phyloP scores from a whole-genome alignment of 2,888 invertebrate species.

The Ischnura elegans region DNA sequence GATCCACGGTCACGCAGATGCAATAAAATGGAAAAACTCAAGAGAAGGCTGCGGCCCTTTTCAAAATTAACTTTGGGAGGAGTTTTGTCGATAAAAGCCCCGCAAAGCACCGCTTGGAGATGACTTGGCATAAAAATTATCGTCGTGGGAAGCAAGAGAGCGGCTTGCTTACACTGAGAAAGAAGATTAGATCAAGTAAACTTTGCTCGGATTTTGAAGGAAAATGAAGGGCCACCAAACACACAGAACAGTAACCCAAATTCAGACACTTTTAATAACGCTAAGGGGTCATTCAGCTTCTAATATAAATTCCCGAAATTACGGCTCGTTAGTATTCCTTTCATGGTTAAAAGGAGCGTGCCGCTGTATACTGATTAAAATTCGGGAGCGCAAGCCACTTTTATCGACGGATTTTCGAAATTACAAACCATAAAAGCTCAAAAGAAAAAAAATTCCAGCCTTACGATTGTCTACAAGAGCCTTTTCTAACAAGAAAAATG shows the following conservation, averaged over 20 bases:
- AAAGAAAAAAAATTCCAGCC: too few relatives aligned
- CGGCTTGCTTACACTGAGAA: conserved; percentile 2
- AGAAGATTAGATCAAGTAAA: neutral
- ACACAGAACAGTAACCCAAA: neutral
- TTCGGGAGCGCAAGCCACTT: too few relatives aligned
- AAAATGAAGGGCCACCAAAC: neutral
- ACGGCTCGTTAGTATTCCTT: neutral
- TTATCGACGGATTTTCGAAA: too few relatives aligned
- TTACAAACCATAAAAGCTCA: too few relatives aligned
- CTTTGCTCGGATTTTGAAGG: neutral
- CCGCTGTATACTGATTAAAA: neutral
- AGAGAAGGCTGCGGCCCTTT: neutral
- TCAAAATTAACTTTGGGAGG: conserved; percentile 56
- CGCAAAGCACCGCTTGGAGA: conserved; percentile 9
- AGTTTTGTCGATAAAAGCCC: conserved; percentile 13
- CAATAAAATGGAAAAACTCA: conserved; percentile 36
- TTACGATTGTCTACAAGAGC: too few relatives aligned
- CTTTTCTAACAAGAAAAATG: too few relatives aligned
- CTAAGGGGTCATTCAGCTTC: neutral
- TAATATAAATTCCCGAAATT: neutral
- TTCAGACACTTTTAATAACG: neutral
- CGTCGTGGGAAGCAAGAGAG: neutral
- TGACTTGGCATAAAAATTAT: conserved; percentile 43
- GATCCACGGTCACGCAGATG: conserved; percentile 14
- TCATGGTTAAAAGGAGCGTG: neutral